phyloP scores from a whole-genome alignment of 35 echinoderm and acorn worm genomes.

The Patiria miniata region DNA sequence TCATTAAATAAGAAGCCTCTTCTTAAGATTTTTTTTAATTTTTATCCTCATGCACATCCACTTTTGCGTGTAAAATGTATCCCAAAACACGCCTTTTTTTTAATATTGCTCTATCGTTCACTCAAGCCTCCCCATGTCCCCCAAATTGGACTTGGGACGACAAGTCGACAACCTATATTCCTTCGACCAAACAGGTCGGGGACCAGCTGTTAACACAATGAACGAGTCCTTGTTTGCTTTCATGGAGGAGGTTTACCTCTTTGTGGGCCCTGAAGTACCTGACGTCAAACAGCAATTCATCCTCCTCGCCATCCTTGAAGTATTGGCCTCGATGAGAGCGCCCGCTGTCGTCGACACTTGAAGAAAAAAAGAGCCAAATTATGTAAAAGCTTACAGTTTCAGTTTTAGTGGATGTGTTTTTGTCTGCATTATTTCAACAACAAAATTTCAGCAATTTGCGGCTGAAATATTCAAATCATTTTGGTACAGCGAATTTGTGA shows the following conservation, averaged over 20 bases:
- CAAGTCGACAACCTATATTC: no score
- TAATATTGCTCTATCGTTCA: no score
- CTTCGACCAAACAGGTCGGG: no score
- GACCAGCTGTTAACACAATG: no score
- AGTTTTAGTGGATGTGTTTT: not conserved
- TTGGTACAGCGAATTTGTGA: not conserved
- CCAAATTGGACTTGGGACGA: no score
- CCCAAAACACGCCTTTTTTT: no score
- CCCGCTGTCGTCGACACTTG: conserved; percentile 34
- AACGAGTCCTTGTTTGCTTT: no score
- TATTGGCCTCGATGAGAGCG: conserved; percentile 15
- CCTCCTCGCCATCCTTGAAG: conserved; percentile 64
- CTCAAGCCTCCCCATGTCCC: no score
- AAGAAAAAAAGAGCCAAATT: not conserved
- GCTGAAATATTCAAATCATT: not conserved
- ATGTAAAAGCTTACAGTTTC: not conserved
- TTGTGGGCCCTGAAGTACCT: conserved; percentile 83
- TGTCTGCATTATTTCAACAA: not conserved
- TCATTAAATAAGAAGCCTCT: no score
- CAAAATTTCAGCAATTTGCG: not conserved
- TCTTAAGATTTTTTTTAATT: no score
- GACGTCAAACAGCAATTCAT: conserved; percentile 87
- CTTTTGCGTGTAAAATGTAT: no score
- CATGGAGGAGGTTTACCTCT: conserved; percentile 46
- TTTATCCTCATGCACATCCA: no score